Evolutionary conservation across 2,888 invertebrate genomes (phyloP).

Genomic region (Drosophila borborema): DNA sequence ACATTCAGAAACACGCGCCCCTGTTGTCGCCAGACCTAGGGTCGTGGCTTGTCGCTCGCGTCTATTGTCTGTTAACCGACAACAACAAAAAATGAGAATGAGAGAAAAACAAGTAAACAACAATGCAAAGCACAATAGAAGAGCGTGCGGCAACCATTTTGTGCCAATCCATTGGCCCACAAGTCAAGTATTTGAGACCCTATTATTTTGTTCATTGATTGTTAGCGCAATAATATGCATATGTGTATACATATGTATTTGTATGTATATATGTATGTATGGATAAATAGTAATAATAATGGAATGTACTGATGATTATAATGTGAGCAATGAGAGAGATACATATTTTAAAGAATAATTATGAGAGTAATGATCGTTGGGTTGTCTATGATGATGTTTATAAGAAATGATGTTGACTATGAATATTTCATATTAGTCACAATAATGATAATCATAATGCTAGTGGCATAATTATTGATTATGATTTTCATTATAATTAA

Average conservation of each 20-base stretch:
- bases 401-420: too few species aligned
- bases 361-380: background rate
- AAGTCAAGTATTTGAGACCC: slow-evolving; percentile 59
- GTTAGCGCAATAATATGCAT: background rate
- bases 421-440: too few species aligned
- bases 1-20: slow-evolving; percentile 30
- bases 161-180: slow-evolving; percentile 66
- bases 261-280: background rate
- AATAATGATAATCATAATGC: too few species aligned
- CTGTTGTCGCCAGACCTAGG: slow-evolving; percentile 27
- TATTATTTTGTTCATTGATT: slow-evolving; percentile 1
- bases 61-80: slow-evolving; percentile 46
- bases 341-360: background rate
- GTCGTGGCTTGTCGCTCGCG: slow-evolving; percentile 35
- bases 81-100: background rate
- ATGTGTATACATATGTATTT: background rate
- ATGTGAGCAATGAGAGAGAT: background rate
- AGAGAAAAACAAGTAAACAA: slow-evolving; percentile 15
- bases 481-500: too few species aligned
- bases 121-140: slow-evolving; percentile 38
- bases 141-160: slow-evolving; percentile 66
- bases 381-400: background rate
- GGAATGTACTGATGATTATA: background rate
- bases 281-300: background rate
- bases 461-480: too few species aligned